Evolutionary conservation across 2,888 invertebrate species (phyloP).

Genomic region (Orthosia incerta): DNA sequence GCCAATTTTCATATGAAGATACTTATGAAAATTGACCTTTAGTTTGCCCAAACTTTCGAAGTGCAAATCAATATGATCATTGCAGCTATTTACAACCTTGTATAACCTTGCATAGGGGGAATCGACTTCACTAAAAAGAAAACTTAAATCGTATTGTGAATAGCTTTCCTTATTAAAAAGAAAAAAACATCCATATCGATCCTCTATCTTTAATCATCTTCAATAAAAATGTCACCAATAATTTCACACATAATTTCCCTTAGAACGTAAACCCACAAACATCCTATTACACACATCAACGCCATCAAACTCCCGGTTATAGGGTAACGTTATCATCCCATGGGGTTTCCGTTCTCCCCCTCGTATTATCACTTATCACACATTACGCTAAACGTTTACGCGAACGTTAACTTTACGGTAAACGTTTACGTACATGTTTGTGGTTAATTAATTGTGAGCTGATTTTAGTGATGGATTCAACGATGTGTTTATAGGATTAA

Average conservation of each 20-base stretch:
- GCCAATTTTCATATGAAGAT: too few relatives aligned
- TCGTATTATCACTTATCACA: slow-evolving; percentile 69
- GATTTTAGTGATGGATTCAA: slow-evolving; percentile 47
- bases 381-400: slow-evolving; percentile 66
- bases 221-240: slow-evolving; percentile 33
- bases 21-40: too few relatives aligned
- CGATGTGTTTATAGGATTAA: slow-evolving; percentile 20
- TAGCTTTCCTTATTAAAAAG: too few relatives aligned
- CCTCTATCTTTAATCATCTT: background rate
- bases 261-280: slow-evolving; percentile 5
- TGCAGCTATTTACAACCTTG: too few relatives aligned
- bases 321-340: slow-evolving; percentile 68
- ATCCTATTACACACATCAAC: slow-evolving; percentile 57
- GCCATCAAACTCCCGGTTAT: slow-evolving; percentile 40
- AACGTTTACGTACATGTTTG: slow-evolving; percentile 60
- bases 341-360: slow-evolving; percentile 57
- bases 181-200: background rate
- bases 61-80: too few relatives aligned
- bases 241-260: slow-evolving; percentile 6
- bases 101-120: too few relatives aligned
- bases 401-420: slow-evolving; percentile 51
- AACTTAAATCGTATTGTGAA: too few relatives aligned
- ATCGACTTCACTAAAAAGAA: background rate
- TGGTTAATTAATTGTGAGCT: slow-evolving; percentile 47
- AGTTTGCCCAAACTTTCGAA: too few relatives aligned